These are phyloP conservation scores for Acrocephalus scirpaceus DNA, from an alignment of 2,797 vertebrate species.

Conservation along the genomic window DNA sequence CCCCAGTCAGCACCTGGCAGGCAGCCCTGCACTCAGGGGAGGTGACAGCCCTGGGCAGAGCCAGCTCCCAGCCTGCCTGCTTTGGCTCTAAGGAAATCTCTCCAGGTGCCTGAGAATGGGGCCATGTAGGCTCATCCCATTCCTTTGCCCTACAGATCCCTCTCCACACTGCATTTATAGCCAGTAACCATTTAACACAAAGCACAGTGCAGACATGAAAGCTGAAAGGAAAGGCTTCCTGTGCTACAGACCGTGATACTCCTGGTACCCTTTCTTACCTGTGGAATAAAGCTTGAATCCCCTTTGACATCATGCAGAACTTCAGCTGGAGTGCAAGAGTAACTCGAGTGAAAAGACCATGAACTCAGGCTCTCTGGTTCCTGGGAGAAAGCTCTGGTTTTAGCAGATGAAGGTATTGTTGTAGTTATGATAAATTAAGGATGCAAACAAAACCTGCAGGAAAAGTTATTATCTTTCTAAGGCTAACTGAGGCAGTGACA, in stretches of 20 bases:
- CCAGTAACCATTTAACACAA: neutral
- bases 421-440: neutral
- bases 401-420: neutral
- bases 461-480: neutral
- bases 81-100: rapidly evolving
- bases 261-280: neutral
- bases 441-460: neutral
- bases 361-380: neutral
- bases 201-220: neutral
- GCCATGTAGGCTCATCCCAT: neutral
- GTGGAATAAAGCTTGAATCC: neutral
- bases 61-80: neutral
- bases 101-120: rapidly evolving
- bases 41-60: neutral
- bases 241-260: rapidly evolving
- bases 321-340: neutral
- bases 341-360: rapidly evolving
- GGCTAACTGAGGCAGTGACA: neutral
- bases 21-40: rapidly evolving
- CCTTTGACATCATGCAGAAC: neutral
- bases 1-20: neutral
- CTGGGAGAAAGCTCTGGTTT: neutral
- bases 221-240: neutral
- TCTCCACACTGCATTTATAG: neutral
- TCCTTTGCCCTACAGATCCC: neutral